Base-by-base conservation (phyloP, 2,888 invertebrate species). In the Morpho helenor region DNA sequence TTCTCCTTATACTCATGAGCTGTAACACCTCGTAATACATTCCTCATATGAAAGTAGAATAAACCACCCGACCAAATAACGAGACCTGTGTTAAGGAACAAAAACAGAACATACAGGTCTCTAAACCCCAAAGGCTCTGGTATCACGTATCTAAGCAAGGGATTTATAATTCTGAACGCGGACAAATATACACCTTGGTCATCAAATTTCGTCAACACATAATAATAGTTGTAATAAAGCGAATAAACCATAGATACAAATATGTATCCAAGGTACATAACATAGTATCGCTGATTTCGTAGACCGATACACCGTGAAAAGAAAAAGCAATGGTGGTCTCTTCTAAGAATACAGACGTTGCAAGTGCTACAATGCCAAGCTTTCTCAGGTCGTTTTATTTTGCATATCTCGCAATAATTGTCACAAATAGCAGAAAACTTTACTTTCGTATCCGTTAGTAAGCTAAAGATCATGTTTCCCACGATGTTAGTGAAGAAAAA, bases 351-450 rank as follows among this genome's bases (percentile, higher is more conserved):
- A 75, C 98, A 99, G 0, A 91, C 87, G 52, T 95, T 91, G 80
- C 98, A 99, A 0, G 86, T 91, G 43, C 88, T 89, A 73, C 98
- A 99, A 75, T 98, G 98, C 93, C 96, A 97, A 2, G 96, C 94
- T 45, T 96, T 91, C 1, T 94, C 94, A 0, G 96, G 96, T 4
- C 93, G 91, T 4, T 92, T 58, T 10, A 92, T 83, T 69, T 95
- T 94, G 78, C 98, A 98, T 0, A 84, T 74, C 0, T 93, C 79
- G 79, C 98, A 99, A 73, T 94, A 94, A 58, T 91, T 65, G 1
- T 72, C 73, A 6, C 72, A 62, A 3, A 42, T 52, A 7, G 44
- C 42, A 2, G 59, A 51, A 41, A 31, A 59, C 22, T 64, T 75
- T 40, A 77, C 45, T 7, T 61, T 73, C 0, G 90, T 74, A 46